phyloP scores from a whole-genome alignment of 2,113 vertebrate genomes.

The Salvelinus alpinus region DNA sequence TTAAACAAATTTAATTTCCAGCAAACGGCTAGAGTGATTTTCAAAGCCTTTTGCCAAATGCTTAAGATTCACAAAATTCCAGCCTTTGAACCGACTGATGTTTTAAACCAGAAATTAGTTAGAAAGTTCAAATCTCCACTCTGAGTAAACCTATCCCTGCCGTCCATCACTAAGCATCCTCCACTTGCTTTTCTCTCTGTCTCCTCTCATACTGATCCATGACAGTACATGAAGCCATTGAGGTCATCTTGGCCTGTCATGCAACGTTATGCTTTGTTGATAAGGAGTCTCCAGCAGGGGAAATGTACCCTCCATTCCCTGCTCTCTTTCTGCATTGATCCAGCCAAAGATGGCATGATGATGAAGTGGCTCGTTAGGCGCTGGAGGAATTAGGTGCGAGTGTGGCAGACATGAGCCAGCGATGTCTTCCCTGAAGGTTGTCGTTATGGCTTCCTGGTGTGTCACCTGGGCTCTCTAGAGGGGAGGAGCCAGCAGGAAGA shows the following conservation, averaged over 20 bases:
- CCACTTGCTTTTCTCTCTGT: background rate
- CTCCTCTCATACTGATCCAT: background rate
- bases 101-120: no score
- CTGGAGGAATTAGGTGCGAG: slow-evolving; percentile 57
- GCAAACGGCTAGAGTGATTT: no score
- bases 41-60: no score
- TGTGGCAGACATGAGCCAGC: slow-evolving; percentile 53
- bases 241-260: slow-evolving; percentile 32
- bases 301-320: slow-evolving; percentile 44
- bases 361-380: slow-evolving; percentile 72
- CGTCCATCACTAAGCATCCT: background rate
- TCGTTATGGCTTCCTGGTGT: slow-evolving; percentile 27
- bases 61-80: no score
- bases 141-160: background rate
- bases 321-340: slow-evolving; percentile 56
- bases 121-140: background rate
- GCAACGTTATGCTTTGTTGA: slow-evolving; percentile 50
- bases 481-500: slow-evolving; percentile 16
- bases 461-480: slow-evolving; percentile 45
- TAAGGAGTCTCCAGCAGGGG: slow-evolving; percentile 58
- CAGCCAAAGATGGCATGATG: slow-evolving; percentile 57
- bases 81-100: no score
- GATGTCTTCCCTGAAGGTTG: slow-evolving; percentile 20
- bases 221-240: slow-evolving; percentile 32
- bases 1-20: no score